Percentiles rank a stretch among this genome's conserved stretches.
These are phyloP conservation scores for Pempheris klunzingeri DNA, from an alignment of 2,797 vertebrate genomes.

Conservation along the genomic window DNA sequence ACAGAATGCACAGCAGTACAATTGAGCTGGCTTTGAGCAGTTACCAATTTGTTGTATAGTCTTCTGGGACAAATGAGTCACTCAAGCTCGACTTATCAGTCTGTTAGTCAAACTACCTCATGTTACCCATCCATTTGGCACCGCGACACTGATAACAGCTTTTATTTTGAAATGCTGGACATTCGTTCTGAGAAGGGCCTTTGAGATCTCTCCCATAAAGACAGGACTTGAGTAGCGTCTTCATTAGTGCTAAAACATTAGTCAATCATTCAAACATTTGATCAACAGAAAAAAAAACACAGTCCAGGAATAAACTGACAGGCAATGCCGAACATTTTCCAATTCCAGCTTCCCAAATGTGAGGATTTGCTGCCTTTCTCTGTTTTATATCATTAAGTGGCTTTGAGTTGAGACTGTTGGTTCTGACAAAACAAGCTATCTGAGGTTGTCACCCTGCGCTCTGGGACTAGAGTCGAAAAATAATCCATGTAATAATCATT, in stretches of 20 bases:
- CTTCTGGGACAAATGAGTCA: conserved; percentile 74
- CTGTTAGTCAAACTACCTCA: conserved; percentile 69
- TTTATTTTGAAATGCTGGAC: conserved; percentile 28
- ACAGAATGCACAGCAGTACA: conserved; percentile 59
- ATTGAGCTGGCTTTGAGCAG: conserved; percentile 61
- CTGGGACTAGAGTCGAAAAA: neutral
- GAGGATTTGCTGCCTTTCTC: neutral
- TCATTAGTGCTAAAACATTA: neutral
- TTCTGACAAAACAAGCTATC: conserved; percentile 4
- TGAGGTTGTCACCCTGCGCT: conserved; percentile 11
- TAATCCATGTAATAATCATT: conserved; percentile 12
- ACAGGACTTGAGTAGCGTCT: neutral
- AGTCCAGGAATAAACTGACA: neutral
- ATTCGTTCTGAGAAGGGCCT: neutral
- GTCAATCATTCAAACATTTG: neutral
- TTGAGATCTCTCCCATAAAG: neutral
- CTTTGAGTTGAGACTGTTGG: neutral
- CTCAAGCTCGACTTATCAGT: conserved; percentile 66
- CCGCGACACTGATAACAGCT: conserved; percentile 34
- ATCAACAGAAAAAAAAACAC: neutral
- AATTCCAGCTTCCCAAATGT: neutral
- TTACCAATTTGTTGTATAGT: conserved; percentile 56
- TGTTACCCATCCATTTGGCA: conserved; percentile 46
- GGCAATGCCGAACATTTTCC: neutral
- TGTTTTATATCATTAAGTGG: neutral